Conservation (phyloP, 2,888 invertebrate genomes). For the Zelleria hepariella region DNA sequence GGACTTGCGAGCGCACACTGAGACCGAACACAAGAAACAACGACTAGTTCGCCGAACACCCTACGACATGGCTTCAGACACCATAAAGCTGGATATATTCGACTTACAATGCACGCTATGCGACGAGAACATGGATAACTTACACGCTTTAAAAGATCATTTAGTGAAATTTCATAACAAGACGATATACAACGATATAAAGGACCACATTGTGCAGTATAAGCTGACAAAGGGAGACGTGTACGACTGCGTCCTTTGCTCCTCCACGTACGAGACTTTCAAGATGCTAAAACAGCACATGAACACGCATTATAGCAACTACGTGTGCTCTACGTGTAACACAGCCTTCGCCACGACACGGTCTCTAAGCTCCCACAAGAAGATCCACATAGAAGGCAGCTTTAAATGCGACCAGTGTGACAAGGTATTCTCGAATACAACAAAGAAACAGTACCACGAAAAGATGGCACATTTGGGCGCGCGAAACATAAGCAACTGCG, state of each 20-base stretch:
- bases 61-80: conserved; percentile 38
- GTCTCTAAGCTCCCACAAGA: conserved; percentile 39
- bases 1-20: conserved; percentile 32
- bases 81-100: conserved; percentile 38
- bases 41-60: conserved; percentile 32
- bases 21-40: conserved; percentile 29
- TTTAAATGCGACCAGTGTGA: conserved; percentile 56
- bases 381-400: conserved; percentile 45
- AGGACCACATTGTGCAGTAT: conserved; percentile 50
- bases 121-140: conserved; percentile 24
- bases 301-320: conserved; percentile 54
- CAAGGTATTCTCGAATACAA: conserved; percentile 41
- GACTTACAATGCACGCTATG: conserved; percentile 39
- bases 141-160: conserved; percentile 34
- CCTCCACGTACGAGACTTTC: conserved; percentile 51
- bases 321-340: conserved; percentile 40
- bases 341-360: conserved; percentile 44
- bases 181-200: conserved; percentile 37
- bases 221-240: conserved; percentile 48
- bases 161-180: conserved; percentile 35
- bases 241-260: conserved; percentile 47
- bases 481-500: conserved; percentile 49
- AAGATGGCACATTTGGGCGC: conserved; percentile 52
- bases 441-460: conserved; percentile 51
- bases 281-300: conserved; percentile 61